phyloP scores from a whole-genome alignment of 2,797 vertebrate species.

The Buceros bicornis region DNA sequence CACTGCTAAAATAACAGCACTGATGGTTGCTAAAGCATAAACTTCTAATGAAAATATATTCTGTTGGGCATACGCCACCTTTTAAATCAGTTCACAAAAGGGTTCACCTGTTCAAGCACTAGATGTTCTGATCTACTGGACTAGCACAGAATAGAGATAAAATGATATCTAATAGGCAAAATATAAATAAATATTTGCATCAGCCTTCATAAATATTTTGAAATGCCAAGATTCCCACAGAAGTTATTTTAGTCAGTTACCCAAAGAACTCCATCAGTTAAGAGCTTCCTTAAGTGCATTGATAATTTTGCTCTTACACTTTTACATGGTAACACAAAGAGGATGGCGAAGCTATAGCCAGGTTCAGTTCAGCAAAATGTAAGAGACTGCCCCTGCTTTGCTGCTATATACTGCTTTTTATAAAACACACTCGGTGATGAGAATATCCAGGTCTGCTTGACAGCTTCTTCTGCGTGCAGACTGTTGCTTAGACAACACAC shows the following conservation, averaged over 20 bases:
- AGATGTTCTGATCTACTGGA: background rate
- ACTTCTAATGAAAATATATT: slow-evolving; percentile 33
- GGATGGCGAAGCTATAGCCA: slow-evolving; percentile 5
- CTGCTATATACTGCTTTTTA: background rate
- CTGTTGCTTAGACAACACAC: background rate
- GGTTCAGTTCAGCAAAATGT: background rate
- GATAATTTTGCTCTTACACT: slow-evolving; percentile 7
- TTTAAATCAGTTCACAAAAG: slow-evolving; percentile 47
- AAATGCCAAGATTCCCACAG: slow-evolving; percentile 41
- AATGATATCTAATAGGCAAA: slow-evolving; percentile 45
- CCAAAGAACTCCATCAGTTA: slow-evolving; percentile 20
- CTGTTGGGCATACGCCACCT: slow-evolving; percentile 36
- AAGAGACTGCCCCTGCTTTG: background rate
- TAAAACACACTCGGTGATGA: background rate
- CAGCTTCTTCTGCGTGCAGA: background rate
- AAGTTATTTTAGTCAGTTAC: slow-evolving; percentile 48
- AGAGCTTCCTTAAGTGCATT: slow-evolving; percentile 16
- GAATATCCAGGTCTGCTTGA: background rate
- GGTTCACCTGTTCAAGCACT: slow-evolving; percentile 43
- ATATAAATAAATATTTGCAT: slow-evolving; percentile 66
- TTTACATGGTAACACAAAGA: background rate
- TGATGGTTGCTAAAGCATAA: slow-evolving; percentile 39
- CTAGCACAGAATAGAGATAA: slow-evolving; percentile 9
- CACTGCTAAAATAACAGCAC: slow-evolving; percentile 36
- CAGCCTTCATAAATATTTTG: slow-evolving; percentile 54